These are phyloP conservation scores for Hormiphora californensis DNA, from an alignment of 37 sponge, comb jelly and placozoan genomes.

Conservation along the genomic window DNA sequence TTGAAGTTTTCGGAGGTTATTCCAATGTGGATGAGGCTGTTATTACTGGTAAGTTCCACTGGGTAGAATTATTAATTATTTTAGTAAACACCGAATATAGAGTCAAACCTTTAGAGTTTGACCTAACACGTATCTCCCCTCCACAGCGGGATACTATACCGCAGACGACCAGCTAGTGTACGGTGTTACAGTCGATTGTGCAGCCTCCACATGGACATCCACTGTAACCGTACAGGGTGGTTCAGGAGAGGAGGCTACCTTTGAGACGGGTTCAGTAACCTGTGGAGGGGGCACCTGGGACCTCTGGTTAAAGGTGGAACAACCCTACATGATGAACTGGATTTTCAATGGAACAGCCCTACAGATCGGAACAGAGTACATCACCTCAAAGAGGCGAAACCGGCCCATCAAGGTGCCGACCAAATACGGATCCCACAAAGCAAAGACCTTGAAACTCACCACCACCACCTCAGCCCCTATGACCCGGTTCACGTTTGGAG, in stretches of 20 bases:
- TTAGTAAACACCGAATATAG: no score
- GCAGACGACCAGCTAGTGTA: not conserved
- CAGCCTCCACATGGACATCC: not conserved
- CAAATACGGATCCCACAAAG: not conserved
- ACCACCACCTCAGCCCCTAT: not conserved
- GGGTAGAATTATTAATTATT: no score
- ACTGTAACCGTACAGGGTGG: no score
- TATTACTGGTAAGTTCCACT: not conserved
- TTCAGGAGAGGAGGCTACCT: not conserved
- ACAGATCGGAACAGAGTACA: not conserved
- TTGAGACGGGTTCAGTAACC: not conserved
- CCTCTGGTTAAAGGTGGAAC: constrained; percentile 14
- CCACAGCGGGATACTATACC: constrained; percentile 22
- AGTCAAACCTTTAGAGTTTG: no score
- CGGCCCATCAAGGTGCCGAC: not conserved
- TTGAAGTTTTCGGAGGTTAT: not conserved
- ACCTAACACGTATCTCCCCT: not conserved
- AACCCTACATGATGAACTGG: constrained; percentile 33
- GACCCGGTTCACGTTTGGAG: not conserved
- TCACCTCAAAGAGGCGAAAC: not conserved
- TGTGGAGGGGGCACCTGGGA: constrained; percentile 17
- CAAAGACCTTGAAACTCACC: not conserved
- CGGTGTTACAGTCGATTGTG: not conserved
- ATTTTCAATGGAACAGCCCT: constrained; percentile 37
- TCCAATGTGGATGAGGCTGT: not conserved